These are phyloP conservation scores for Perdita meconis DNA, from an alignment of 2,888 invertebrate genomes.

Conservation along the genomic window DNA sequence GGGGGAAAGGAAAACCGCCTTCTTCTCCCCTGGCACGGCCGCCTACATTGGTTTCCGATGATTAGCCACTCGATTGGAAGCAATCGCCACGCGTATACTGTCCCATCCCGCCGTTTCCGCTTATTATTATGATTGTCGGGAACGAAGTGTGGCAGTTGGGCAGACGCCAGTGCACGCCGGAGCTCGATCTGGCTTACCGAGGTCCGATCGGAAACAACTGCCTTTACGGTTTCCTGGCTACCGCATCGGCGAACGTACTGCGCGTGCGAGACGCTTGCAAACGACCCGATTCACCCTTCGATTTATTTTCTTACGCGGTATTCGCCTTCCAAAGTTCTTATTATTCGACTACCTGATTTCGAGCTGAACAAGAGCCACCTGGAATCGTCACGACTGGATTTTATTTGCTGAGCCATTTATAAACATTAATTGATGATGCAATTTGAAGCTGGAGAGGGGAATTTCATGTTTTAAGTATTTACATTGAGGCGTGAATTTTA, in stretches of 20 bases:
- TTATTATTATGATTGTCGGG: constrained; percentile 65
- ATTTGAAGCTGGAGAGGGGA: too few species aligned
- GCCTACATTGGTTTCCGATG: constrained; percentile 80
- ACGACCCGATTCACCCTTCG: constrained; percentile 17
- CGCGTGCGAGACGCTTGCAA: constrained; percentile 29
- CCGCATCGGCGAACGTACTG: constrained; percentile 17
- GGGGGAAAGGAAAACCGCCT: not conserved
- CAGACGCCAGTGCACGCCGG: constrained; percentile 37
- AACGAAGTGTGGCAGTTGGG: constrained; percentile 53
- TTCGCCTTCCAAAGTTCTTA: too few species aligned
- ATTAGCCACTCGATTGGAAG: constrained; percentile 79
- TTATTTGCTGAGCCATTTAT: too few species aligned
- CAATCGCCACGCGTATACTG: constrained; percentile 73
- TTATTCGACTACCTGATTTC: too few species aligned
- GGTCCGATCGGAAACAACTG: constrained; percentile 31
- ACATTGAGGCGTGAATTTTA: too few species aligned
- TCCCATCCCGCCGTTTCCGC: constrained; percentile 48
- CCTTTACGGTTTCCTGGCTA: constrained; percentile 28
- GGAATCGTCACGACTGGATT: too few species aligned
- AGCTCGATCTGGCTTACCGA: constrained; percentile 9
- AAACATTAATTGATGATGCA: too few species aligned
- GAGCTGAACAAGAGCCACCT: too few species aligned
- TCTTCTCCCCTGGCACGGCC: constrained; percentile 19
- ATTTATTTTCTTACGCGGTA: constrained; percentile 9
- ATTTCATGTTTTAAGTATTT: too few species aligned